Evolutionary conservation across 2,113 vertebrate genomes (phyloP).

Genomic region (Lanius ludovicianus): DNA sequence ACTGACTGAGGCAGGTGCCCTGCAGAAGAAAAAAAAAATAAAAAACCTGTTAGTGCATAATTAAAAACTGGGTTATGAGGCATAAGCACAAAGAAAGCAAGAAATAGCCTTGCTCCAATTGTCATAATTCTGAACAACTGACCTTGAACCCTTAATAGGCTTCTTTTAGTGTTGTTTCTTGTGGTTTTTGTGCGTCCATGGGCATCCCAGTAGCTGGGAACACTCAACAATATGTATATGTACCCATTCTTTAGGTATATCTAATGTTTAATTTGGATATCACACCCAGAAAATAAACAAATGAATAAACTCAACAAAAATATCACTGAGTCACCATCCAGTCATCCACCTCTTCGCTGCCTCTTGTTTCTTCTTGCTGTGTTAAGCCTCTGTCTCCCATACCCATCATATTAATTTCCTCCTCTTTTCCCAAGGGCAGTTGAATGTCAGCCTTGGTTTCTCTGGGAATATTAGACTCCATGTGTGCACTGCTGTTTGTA

Average conservation of each 20-base stretch:
- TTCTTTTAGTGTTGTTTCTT: slow-evolving; percentile 24
- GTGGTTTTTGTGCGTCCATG: background rate
- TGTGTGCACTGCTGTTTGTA: background rate
- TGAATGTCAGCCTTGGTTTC: background rate
- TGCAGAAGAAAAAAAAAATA: background rate
- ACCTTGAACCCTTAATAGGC: slow-evolving; percentile 14
- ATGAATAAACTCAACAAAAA: slow-evolving; percentile 41
- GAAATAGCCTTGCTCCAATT: background rate
- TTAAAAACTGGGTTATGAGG: slow-evolving; percentile 21
- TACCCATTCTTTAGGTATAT: slow-evolving; percentile 16
- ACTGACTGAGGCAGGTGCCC: background rate
- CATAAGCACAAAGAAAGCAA: slow-evolving; percentile 24
- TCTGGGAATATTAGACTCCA: background rate
- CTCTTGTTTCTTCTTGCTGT: background rate
- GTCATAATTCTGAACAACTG: background rate
- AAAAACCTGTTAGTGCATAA: background rate
- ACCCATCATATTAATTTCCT: background rate
- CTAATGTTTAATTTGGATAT: slow-evolving; percentile 42
- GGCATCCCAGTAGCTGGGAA: background rate
- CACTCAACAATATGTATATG: background rate
- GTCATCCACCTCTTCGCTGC: slow-evolving; percentile 12
- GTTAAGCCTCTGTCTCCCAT: background rate
- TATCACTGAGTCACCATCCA: slow-evolving; percentile 42
- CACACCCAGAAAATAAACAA: slow-evolving; percentile 58
- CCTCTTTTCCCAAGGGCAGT: background rate